These are phyloP conservation scores for Teleogryllus occipitalis DNA, from an alignment of 1,140 invertebrate genomes.

Conservation along the genomic window DNA sequence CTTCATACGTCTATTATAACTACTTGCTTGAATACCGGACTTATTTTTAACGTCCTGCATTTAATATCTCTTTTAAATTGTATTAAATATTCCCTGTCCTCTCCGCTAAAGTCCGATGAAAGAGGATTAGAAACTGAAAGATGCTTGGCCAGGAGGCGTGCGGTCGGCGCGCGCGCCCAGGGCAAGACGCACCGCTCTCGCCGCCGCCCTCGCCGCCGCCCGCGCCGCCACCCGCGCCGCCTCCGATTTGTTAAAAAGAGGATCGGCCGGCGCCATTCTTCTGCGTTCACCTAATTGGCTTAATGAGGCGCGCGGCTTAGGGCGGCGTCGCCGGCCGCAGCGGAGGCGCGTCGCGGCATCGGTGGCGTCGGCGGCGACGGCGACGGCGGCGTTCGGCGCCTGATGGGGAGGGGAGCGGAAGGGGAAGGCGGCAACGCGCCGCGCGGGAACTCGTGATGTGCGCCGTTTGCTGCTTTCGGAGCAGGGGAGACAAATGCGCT, in stretches of 20 bases:
- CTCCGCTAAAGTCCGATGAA: neutral
- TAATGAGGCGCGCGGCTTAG: slow-evolving; percentile 2
- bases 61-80: slow-evolving; percentile 6
- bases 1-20: slow-evolving; percentile 5
- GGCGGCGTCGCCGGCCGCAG: neutral
- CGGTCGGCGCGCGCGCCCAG: neutral
- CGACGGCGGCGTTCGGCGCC: too few species aligned
- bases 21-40: neutral
- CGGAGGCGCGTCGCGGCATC: too few species aligned
- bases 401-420: too few species aligned
- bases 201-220: too few species aligned
- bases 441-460: too few species aligned
- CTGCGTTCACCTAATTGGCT: neutral
- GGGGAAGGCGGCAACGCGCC: too few species aligned
- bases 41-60: slow-evolving; percentile 5
- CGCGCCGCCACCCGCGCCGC: too few species aligned
- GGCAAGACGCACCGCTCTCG: neutral
- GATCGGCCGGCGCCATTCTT: neutral
- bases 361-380: too few species aligned
- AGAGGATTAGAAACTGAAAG: slow-evolving; percentile 4
- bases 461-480: too few species aligned
- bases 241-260: slow-evolving; percentile 1
- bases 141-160: slow-evolving; percentile 2
- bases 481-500: too few species aligned
- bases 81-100: slow-evolving; percentile 1